Evolutionary conservation across 2,888 invertebrate species (phyloP), one percentile per base, ranked within the genome.

Genomic region (Alsophila aescularia): DNA sequence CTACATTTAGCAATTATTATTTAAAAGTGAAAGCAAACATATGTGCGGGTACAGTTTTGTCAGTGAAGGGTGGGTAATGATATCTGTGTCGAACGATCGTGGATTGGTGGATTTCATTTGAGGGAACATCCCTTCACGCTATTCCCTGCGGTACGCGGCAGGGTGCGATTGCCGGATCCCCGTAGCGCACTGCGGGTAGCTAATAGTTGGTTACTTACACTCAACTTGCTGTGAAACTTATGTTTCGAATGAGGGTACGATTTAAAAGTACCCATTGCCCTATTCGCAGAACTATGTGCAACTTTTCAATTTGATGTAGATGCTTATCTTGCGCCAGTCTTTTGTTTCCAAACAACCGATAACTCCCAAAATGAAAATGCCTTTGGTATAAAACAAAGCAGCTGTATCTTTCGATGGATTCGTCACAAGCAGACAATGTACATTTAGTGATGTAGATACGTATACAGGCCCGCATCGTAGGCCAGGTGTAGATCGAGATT

Each of bases 401-500:
- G 56, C 62, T 66, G 63, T 62, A 67, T 64, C 62, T 35, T 43
- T 44, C 35, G 66, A 65, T 67, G 61, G 64, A 68, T 68, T 72
- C 62, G 70, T 73, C 72, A 66, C 66, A 65, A 72, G 64, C 60
- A 66, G 68, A 58, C 57, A 58, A 58, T 58, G 31, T 66, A 58
- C 49, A 54, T 54, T 37, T 48, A 42, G 43, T 49, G 54, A 66
- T 62, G 50, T 69, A 62, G 64, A 66, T 64, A 74, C 62, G 66
- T 63, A 65, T 72, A 68, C 53, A 67, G 61, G 73, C 90, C 90
- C 90, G 89, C 88, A 90, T 90, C 48, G 73, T 73, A 73, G 39
- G 39, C 90, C 90, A 90, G 89, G 90, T 90, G 90, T 79, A 79
- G 89, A 88, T 89, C 77, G 70, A 83, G 87, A 87, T 88, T 81